phyloP scores from a whole-genome alignment of 2,113 vertebrate genomes.

The Grus americana region DNA sequence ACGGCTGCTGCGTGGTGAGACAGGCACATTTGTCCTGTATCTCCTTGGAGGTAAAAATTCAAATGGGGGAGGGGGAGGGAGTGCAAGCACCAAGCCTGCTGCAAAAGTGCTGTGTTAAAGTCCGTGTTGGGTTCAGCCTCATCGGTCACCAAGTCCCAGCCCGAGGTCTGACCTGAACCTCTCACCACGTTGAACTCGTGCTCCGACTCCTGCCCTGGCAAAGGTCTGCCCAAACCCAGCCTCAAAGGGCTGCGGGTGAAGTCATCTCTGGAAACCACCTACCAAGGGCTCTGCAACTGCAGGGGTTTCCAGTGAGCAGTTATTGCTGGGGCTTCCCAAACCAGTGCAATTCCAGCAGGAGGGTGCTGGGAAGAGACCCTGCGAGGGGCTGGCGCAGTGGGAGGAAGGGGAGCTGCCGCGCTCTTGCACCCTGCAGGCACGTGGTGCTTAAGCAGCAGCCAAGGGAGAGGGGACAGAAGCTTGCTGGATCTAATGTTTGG shows the following conservation, averaged over 20 bases:
- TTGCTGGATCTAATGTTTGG: not conserved
- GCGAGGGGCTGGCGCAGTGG: rapidly evolving
- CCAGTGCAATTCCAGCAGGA: not conserved
- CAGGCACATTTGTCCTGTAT: rapidly evolving
- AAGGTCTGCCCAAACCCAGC: not conserved
- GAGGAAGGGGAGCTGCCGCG: not conserved
- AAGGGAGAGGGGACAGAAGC: not conserved
- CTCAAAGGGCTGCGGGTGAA: not conserved
- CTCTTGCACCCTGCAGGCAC: not conserved
- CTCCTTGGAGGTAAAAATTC: not conserved
- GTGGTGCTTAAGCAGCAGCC: not conserved
- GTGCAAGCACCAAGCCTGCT: not conserved
- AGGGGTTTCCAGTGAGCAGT: not conserved
- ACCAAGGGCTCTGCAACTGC: not conserved
- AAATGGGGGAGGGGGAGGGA: no score
- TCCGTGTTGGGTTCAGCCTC: not conserved
- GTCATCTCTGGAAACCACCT: not conserved
- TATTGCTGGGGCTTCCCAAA: not conserved
- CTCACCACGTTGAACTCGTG: rapidly evolving
- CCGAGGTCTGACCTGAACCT: not conserved
- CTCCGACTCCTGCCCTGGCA: not conserved
- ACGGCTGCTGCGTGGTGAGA: rapidly evolving
- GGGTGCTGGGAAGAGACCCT: not conserved
- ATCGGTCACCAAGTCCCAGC: not conserved
- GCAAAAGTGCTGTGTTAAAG: rapidly evolving